Evolutionary conservation across 2,113 vertebrate genomes (phyloP), one percentile per base, ranked within the genome.

Genomic region (Tinamus guttatus): DNA sequence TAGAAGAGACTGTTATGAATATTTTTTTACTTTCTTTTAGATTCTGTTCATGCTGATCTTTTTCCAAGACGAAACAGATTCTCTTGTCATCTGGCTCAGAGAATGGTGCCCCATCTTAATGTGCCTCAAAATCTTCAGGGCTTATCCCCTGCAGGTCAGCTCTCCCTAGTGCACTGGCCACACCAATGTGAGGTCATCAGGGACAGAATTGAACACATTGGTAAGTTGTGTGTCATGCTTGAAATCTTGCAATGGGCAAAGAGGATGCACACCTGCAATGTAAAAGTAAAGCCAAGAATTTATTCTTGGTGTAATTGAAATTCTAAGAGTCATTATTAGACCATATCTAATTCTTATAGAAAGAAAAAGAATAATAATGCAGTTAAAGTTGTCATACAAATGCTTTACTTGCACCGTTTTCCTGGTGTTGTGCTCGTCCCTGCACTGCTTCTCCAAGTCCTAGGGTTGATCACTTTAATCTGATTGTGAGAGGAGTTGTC

Each of bases 111-210:
- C n/a, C 93, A 88, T 18, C 95, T 98, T 80, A 80, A 65, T 27
- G 91, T 97, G 71, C 97, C 97, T 73, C 94, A 97, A 22, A 97
- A 97, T 92, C 97, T 97, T 30, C 97, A 96, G 65, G 96, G 97
- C 24, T 90, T 89, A 2, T 95, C 93, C 32, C 92, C 95, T 64
- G 87, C 68, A 17, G 64, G 92, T 58, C 97, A 96, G 2, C 95
- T 98, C 78, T 97, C 93, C 17, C 79, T 97, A 32, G 93, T 97
- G 58, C 93, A 97, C 47, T 98, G 98, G 98, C 98, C 98, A 5
- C 96, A 98, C 60, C 97, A 98, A 13, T 98, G 96, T 93, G 97
- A 98, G 81, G 98, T 98, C 60, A 94, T 98, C 56, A 96, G 97
- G 90, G 96, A 97, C 67, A 97, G 97, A 94, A 96, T 98, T 51